Conservation (phyloP, 2,797 vertebrate species). For the Acipenser oxyrinchus region DNA sequence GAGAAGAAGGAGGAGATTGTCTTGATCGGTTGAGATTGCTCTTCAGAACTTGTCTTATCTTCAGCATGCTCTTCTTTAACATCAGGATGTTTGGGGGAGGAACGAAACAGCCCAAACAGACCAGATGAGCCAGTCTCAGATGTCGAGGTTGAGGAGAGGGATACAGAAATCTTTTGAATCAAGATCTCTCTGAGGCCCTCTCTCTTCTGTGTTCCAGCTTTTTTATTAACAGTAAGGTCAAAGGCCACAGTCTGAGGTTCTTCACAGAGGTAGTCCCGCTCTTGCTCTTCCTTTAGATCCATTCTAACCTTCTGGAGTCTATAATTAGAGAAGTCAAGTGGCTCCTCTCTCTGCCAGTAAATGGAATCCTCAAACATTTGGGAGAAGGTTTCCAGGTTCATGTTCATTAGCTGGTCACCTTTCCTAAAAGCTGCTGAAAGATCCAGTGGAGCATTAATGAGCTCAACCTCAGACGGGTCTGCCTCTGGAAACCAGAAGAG, state of each 20-base stretch:
- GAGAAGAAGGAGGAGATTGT: conserved; percentile 74
- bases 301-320: conserved; percentile 77
- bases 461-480: conserved; percentile 54
- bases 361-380: conserved; percentile 83
- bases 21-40: conserved; percentile 58
- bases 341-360: conserved; percentile 61
- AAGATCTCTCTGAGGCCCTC: conserved; percentile 53
- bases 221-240: conserved; percentile 65
- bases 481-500: conserved; percentile 77
- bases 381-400: conserved; percentile 81
- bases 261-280: conserved; percentile 35
- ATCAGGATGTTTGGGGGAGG: conserved; percentile 46
- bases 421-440: conserved; percentile 78
- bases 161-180: conserved; percentile 59
- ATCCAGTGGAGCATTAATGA: conserved; percentile 76
- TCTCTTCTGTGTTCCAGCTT: conserved; percentile 40
- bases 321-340: conserved; percentile 74
- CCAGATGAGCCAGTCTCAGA: conserved; percentile 43
- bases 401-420: conserved; percentile 77
- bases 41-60: conserved; percentile 58
- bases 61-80: conserved; percentile 60
- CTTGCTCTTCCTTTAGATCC: conserved; percentile 55
- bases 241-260: conserved; percentile 53
- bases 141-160: conserved; percentile 43
- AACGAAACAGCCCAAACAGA: conserved; percentile 60